A percentile compares a stretch with the other conserved stretches of the same genome.
Evolutionary conservation across 1,140 invertebrate species (phyloP).

Genomic region (Eubasilissa regina): DNA sequence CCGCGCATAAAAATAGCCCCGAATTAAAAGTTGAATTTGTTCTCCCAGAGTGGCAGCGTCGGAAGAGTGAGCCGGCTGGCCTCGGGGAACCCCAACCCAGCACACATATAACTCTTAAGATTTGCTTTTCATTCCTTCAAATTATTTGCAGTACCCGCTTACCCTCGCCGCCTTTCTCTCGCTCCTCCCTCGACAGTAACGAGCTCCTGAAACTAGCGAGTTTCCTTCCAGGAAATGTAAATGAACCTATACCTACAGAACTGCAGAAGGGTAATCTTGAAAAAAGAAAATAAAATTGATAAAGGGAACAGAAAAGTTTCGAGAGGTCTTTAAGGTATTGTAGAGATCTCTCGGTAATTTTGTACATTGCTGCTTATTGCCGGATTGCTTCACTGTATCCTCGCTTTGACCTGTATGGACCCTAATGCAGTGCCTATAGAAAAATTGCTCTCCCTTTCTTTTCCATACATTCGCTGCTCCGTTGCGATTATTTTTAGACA

Average conservation of each 20-base stretch:
- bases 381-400: too few relatives aligned
- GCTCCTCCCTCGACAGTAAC: slow-evolving; percentile 44
- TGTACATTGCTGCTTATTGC: too few relatives aligned
- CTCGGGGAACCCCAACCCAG: slow-evolving; percentile 13
- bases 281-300: too few relatives aligned
- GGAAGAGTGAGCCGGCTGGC: slow-evolving; percentile 5
- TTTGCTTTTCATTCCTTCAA: slow-evolving; percentile 54
- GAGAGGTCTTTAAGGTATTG: too few relatives aligned
- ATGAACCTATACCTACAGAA: slow-evolving; percentile 48
- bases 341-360: too few relatives aligned
- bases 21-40: slow-evolving; percentile 54
- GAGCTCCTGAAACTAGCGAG: slow-evolving; percentile 49
- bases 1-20: slow-evolving; percentile 42
- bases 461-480: too few relatives aligned
- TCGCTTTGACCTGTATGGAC: too few relatives aligned
- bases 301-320: too few relatives aligned
- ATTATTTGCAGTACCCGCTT: slow-evolving; percentile 55
- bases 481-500: too few relatives aligned
- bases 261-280: too few relatives aligned
- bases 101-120: slow-evolving; percentile 53
- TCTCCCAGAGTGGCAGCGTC: slow-evolving; percentile 14
- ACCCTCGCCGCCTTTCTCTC: slow-evolving; percentile 30
- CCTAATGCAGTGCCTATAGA: too few relatives aligned
- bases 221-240: slow-evolving; percentile 58
- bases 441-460: too few relatives aligned